phyloP scores from a whole-genome alignment of 2,113 vertebrate species.

The Cavia porcellus region DNA sequence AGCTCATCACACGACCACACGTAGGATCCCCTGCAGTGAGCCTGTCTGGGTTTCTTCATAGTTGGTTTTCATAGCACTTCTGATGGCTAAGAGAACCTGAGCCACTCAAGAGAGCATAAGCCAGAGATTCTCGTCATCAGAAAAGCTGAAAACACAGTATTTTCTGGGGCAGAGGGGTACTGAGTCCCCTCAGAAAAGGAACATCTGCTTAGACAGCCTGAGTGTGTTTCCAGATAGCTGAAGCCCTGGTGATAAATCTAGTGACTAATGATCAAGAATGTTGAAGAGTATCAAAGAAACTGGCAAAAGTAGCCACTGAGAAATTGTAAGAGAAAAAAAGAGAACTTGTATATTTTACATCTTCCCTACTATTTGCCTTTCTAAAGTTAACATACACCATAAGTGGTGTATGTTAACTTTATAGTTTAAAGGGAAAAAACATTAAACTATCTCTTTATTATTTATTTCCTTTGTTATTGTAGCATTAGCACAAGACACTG shows the following conservation, averaged over 20 bases:
- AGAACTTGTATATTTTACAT: conserved; percentile 3
- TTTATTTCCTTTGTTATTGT: conserved; percentile 58
- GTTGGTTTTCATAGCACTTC: neutral
- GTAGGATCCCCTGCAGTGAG: neutral
- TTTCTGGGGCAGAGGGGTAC: rapidly evolving
- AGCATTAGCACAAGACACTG: conserved; percentile 92
- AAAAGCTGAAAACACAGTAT: neutral
- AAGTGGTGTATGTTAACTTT: neutral
- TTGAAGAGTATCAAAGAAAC: neutral
- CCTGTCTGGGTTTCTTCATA: neutral
- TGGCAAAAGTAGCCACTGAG: neutral
- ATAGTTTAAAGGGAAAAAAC: neutral
- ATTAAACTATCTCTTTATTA: neutral
- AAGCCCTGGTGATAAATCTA: neutral
- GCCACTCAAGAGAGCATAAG: neutral
- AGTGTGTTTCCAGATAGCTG: neutral
- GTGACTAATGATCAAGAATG: neutral
- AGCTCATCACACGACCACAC: neutral
- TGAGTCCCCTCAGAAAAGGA: neutral
- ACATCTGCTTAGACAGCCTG: neutral
- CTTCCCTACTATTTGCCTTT: neutral
- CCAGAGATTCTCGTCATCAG: neutral
- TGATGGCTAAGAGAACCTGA: neutral
- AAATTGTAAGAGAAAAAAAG: neutral
- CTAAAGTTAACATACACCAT: neutral